A percentile compares a stretch with the other conserved stretches of the same genome.
phyloP scores from a whole-genome alignment of 2,113 vertebrate genomes.

The Dasyornis broadbenti region DNA sequence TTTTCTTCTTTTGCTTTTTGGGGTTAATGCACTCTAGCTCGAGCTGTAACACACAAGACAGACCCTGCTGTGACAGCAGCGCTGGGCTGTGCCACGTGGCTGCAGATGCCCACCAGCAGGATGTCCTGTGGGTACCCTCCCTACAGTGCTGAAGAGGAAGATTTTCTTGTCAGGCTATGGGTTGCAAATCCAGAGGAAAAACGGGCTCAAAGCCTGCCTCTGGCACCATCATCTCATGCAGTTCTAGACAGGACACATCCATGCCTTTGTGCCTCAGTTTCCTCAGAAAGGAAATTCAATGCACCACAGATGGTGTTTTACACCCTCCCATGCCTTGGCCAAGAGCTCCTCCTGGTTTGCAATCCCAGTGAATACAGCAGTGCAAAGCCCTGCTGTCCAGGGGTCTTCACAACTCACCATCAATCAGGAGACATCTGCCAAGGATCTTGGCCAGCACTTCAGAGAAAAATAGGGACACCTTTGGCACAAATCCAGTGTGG shows the following conservation, averaged over 20 bases:
- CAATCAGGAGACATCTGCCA: neutral
- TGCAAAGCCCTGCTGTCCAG: neutral
- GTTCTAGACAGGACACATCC: neutral
- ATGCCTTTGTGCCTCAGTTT: neutral
- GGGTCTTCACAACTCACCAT: neutral
- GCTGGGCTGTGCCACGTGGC: neutral
- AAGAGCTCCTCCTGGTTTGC: neutral
- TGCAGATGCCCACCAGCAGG: neutral
- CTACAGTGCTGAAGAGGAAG: neutral
- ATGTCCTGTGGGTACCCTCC: neutral
- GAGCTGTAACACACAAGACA: conserved; percentile 68
- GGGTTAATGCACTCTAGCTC: conserved; percentile 97
- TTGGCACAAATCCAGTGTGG: neutral
- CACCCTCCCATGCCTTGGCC: accelerated
- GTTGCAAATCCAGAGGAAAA: neutral
- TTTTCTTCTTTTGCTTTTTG: conserved; percentile 98
- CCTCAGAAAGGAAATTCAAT: neutral
- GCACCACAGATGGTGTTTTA: neutral
- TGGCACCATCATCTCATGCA: neutral
- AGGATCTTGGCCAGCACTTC: neutral
- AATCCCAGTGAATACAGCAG: neutral
- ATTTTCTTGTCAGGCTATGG: neutral
- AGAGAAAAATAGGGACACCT: neutral
- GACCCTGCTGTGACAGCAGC: neutral
- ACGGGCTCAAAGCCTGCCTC: accelerated